Base-by-base conservation (phyloP, 2,113 vertebrate species). In the Muscicapa adusta region DNA sequence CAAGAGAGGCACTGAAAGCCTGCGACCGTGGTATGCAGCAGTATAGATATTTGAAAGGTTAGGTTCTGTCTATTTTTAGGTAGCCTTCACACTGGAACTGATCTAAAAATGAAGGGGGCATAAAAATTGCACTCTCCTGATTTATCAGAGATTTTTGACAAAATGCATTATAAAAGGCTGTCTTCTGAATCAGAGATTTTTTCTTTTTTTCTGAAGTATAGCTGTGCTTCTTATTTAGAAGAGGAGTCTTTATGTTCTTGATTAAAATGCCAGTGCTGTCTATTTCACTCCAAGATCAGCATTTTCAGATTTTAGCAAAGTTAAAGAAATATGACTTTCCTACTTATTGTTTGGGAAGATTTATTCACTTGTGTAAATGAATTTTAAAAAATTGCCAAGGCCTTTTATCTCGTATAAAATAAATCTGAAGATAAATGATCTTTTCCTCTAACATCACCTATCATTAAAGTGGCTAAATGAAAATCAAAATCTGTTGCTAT, bases 61-160 rank as follows among this genome's bases (percentile, higher is more conserved):
- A 97, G 96, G 75, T 83, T 81, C 9, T 50, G 83, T 95, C 97
- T 98, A 97, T 97, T 97, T 98, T 97, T 98, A 98, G 97, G 81
- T 93, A 85, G 97, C 73, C 79, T 95, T 95, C 94, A 92, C 38
- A 18, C 89, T 89, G 91, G 96, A 95, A 91, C 82, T 85, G 91
- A 95, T 96, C 78, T 96, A 88, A 94, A 91, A 97, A 95, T 88
- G 95, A 95, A 94, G 91, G 72, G 82, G 82, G 88, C 93, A 96
- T 82, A 95, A 97, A 96, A 95, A 93, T 76, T 85, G 77, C 63
- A 76, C 29, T 96, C 71, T 86, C 72, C 65, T 84, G 79, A 77
- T 93, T 86, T 93, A 45, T 96, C 42, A 71, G 81, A 92, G 73
- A 91, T 92, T 96, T 94, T 85, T 90, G 79, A 86, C 77, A 88